Percentiles rank a stretch among this genome's conserved stretches.
Evolutionary conservation across 2,888 invertebrate species (phyloP).

Genomic region (Epinotia brunnichana): DNA sequence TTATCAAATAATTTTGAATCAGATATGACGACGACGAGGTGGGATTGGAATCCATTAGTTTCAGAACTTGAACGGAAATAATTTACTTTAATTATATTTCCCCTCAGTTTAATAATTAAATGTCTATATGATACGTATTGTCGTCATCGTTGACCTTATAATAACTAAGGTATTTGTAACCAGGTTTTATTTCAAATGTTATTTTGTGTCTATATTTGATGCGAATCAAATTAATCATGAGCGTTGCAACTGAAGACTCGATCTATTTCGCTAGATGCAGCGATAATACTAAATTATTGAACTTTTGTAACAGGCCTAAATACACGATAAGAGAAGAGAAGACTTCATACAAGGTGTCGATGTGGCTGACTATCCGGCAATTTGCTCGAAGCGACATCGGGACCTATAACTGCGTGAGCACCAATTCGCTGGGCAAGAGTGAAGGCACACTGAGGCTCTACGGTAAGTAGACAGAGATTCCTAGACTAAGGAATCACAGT

Average conservation of each 20-base stretch:
- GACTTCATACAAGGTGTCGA: slow-evolving; percentile 88
- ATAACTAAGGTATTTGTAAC: too few relatives aligned
- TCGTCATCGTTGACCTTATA: not conserved
- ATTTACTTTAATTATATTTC: not conserved
- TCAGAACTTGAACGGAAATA: not conserved
- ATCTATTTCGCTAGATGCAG: too few relatives aligned
- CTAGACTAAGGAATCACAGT: not conserved
- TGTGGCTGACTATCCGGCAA: slow-evolving; percentile 87
- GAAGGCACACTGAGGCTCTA: slow-evolving; percentile 90
- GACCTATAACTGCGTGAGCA: slow-evolving; percentile 91
- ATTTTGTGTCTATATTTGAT: too few relatives aligned
- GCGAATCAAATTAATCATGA: too few relatives aligned
- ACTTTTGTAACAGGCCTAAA: slow-evolving; percentile 84
- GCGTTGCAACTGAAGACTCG: too few relatives aligned
- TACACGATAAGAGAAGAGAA: slow-evolving; percentile 88
- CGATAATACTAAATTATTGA: not conserved
- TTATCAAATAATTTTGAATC: too few relatives aligned
- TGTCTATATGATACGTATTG: not conserved
- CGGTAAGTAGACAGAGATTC: slow-evolving; percentile 58
- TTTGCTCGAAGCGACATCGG: slow-evolving; percentile 83
- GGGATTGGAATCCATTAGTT: not conserved
- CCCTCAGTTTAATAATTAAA: not conserved
- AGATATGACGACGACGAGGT: not conserved
- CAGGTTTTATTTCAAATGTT: too few relatives aligned
- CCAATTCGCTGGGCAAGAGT: slow-evolving; percentile 90